phyloP scores from a whole-genome alignment of 2,113 vertebrate genomes.

The Poeciliopsis turrubarensis region DNA sequence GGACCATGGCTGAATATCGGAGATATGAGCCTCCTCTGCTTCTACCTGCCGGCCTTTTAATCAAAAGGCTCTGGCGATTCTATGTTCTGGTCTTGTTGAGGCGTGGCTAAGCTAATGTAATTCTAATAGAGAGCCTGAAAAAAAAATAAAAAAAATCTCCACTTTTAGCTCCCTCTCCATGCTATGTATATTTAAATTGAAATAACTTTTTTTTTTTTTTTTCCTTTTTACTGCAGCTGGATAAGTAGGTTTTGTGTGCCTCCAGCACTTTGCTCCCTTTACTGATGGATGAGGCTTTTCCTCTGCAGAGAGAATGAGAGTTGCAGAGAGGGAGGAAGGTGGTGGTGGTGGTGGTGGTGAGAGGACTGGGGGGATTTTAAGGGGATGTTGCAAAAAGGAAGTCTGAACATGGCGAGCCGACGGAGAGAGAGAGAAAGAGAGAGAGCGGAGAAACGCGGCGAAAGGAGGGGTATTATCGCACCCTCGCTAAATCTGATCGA shows the following conservation, averaged over 20 bases:
- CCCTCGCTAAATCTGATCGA: conserved; percentile 65
- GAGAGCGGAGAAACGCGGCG: conserved; percentile 44
- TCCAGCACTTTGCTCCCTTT: conserved; percentile 82
- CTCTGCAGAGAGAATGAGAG: conserved; percentile 46
- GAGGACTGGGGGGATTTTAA: conserved; percentile 21
- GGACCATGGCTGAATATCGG: conserved; percentile 61
- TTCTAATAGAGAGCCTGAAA: conserved; percentile 82
- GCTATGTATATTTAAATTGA: conserved; percentile 91
- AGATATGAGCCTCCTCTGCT: conserved; percentile 54
- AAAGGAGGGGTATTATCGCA: conserved; percentile 59
- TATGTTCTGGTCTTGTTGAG: conserved; percentile 68
- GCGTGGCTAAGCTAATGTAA: conserved; percentile 75
- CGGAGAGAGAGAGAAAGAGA: conserved; percentile 45
- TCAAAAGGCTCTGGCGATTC: conserved; percentile 64
- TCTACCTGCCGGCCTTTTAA: conserved; percentile 70
- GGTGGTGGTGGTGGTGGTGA: conserved; percentile 1
- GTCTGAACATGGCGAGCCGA: conserved; percentile 25
- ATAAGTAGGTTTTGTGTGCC: conserved; percentile 86
- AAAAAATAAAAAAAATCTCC: conserved; percentile 77
- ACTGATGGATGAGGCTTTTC: conserved; percentile 81
- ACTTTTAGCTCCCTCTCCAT: conserved; percentile 81
- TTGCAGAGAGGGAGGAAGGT: conserved; percentile 33
- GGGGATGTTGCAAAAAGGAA: conserved; percentile 32
- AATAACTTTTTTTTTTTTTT: conserved; percentile 70
- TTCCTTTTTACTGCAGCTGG: conserved; percentile 78